These are phyloP conservation scores for Drosophila saltans DNA, from an alignment of 1,140 invertebrate species.

Conservation along the genomic window DNA sequence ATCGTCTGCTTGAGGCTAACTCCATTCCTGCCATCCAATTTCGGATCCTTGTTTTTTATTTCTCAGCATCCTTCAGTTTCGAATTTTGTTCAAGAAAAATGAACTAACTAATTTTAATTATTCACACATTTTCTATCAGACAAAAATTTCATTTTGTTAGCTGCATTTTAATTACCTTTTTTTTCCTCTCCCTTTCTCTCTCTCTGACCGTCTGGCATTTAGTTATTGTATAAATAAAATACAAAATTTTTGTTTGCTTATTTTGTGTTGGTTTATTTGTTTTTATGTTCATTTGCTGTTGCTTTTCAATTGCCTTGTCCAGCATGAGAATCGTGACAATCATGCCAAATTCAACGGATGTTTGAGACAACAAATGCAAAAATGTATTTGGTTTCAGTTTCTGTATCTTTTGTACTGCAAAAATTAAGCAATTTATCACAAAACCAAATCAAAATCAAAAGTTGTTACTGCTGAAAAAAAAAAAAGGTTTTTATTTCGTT, in stretches of 20 bases:
- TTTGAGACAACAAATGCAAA: constrained; percentile 70
- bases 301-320: constrained; percentile 37
- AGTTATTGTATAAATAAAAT: constrained; percentile 10
- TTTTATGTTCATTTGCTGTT: constrained; percentile 30
- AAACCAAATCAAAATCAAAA: constrained; percentile 49
- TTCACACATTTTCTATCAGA: not conserved
- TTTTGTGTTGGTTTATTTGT: constrained; percentile 31
- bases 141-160: constrained; percentile 46
- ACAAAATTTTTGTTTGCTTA: constrained; percentile 2
- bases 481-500: constrained; percentile 34
- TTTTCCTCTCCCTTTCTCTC: not conserved
- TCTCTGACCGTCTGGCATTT: not conserved
- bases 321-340: constrained; percentile 75
- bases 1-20: not conserved
- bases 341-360: constrained; percentile 76
- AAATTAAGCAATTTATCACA: constrained; percentile 72
- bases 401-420: constrained; percentile 29
- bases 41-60: not conserved
- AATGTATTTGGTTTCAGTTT: constrained; percentile 45
- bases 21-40: not conserved
- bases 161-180: constrained; percentile 72
- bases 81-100: not conserved
- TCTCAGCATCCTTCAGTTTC: not conserved
- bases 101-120: not conserved
- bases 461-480: constrained; percentile 29